phyloP scores from a whole-genome alignment of 2,888 invertebrate species.

The Timandra comae region DNA sequence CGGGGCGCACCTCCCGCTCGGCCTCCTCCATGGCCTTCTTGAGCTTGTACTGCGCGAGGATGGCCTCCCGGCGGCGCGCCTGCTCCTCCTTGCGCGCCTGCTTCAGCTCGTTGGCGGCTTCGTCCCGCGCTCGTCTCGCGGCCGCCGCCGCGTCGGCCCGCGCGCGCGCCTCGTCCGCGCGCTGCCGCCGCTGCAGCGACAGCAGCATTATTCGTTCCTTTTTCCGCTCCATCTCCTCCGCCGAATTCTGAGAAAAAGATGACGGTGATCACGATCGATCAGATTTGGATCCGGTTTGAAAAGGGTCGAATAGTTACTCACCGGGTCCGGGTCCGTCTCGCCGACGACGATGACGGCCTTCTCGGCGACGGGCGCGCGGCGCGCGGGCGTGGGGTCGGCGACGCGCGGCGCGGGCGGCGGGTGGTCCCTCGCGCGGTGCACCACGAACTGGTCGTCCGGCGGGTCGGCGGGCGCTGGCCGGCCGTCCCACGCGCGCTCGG shows the following conservation, averaged over 20 bases:
- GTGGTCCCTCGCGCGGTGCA: conserved; percentile 23
- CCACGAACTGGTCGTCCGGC: conserved; percentile 37
- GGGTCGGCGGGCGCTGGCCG: conserved; percentile 18
- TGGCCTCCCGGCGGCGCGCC: conserved; percentile 88
- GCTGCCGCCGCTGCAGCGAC: conserved; percentile 92
- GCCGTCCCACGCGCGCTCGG: conserved; percentile 72
- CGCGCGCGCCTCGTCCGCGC: conserved; percentile 91
- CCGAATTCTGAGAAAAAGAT: conserved; percentile 88
- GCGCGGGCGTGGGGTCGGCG: conserved; percentile 32
- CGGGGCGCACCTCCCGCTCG: conserved; percentile 89
- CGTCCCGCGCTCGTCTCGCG: conserved; percentile 84
- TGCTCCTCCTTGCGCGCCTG: conserved; percentile 88
- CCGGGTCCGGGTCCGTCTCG: conserved; percentile 62
- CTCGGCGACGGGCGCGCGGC: conserved; percentile 32
- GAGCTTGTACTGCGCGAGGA: conserved; percentile 94
- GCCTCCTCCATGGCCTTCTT: conserved; percentile 96
- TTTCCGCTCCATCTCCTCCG: conserved; percentile 94
- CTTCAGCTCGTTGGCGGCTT: conserved; percentile 85
- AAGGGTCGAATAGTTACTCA: conserved; percentile 22
- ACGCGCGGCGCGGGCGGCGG: conserved; percentile 23
- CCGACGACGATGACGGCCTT: conserved; percentile 65
- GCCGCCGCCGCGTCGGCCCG: conserved; percentile 84
- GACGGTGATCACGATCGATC: too few species aligned
- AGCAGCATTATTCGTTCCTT: conserved; percentile 94
- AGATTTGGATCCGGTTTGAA: too few species aligned